phyloP scores from a whole-genome alignment of 2,888 invertebrate species.

The Callinectes sapidus region DNA sequence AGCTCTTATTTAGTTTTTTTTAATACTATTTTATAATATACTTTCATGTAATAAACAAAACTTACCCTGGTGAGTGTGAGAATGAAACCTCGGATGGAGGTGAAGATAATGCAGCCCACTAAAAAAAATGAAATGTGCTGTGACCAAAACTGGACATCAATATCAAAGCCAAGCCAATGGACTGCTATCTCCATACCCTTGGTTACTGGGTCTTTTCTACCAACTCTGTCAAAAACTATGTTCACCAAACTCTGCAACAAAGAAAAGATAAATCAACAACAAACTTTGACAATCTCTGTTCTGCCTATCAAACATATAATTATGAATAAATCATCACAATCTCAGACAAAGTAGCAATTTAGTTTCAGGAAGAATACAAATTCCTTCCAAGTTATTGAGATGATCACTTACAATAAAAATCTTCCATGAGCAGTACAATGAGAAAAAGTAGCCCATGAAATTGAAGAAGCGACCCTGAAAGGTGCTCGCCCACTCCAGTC shows the following conservation, averaged over 20 bases:
- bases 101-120: conserved; percentile 97
- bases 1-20: not conserved
- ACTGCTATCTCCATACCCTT: conserved; percentile 91
- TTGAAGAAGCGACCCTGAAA: conserved; percentile 99
- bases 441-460: conserved; percentile 98
- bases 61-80: conserved; percentile 96
- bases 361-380: not conserved
- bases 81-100: conserved; percentile 95
- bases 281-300: not conserved
- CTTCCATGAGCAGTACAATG: conserved; percentile 98
- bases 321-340: too few species aligned
- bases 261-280: not conserved
- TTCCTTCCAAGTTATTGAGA: not conserved
- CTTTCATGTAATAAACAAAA: not conserved
- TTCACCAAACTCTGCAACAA: conserved; percentile 92
- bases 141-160: conserved; percentile 99
- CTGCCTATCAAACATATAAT: not conserved
- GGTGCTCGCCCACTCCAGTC: conserved; percentile 95
- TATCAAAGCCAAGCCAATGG: conserved; percentile 95
- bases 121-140: conserved; percentile 98
- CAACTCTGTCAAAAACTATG: conserved; percentile 98
- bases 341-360: too few species aligned
- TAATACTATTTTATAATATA: not conserved
- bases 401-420: conserved; percentile 92
- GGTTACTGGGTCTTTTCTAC: conserved; percentile 98